These are phyloP conservation scores for Bombycilla garrulus DNA, from an alignment of 2,113 vertebrate species.

Conservation along the genomic window DNA sequence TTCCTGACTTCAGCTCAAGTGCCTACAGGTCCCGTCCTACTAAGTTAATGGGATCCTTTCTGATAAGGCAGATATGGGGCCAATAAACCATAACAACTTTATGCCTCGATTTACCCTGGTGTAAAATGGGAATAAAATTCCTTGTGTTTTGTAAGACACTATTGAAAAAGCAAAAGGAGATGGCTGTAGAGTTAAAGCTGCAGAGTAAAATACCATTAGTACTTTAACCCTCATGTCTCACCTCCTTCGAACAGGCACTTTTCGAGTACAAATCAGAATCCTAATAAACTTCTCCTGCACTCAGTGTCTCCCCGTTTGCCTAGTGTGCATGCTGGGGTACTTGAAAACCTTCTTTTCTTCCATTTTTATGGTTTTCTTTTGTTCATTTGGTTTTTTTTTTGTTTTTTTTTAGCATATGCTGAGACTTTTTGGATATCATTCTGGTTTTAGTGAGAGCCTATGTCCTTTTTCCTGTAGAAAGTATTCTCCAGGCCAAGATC, in stretches of 20 bases:
- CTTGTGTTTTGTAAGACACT: not conserved
- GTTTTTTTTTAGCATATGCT: not conserved
- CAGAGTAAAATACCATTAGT: not conserved
- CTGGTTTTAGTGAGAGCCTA: not conserved
- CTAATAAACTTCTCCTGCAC: not conserved
- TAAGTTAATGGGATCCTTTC: constrained; percentile 40
- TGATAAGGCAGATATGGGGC: constrained; percentile 32
- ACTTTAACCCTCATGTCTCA: not conserved
- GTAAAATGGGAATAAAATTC: constrained; percentile 48
- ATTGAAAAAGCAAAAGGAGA: not conserved
- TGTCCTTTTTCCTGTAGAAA: not conserved
- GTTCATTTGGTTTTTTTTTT: too few relatives aligned
- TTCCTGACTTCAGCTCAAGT: constrained; percentile 23
- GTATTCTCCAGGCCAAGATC: not conserved
- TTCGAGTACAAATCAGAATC: not conserved
- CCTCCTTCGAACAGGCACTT: not conserved
- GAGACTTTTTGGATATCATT: not conserved
- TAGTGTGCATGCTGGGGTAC: not conserved
- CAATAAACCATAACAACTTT: constrained; percentile 40
- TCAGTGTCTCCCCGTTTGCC: not conserved
- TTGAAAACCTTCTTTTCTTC: not conserved
- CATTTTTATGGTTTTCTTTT: not conserved
- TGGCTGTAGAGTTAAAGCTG: not conserved
- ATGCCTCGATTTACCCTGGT: constrained; percentile 48
- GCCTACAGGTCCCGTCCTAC: constrained; percentile 11